These are phyloP conservation scores for Drymonia ruficornis DNA, from an alignment of 2,888 invertebrate species.

Conservation along the genomic window DNA sequence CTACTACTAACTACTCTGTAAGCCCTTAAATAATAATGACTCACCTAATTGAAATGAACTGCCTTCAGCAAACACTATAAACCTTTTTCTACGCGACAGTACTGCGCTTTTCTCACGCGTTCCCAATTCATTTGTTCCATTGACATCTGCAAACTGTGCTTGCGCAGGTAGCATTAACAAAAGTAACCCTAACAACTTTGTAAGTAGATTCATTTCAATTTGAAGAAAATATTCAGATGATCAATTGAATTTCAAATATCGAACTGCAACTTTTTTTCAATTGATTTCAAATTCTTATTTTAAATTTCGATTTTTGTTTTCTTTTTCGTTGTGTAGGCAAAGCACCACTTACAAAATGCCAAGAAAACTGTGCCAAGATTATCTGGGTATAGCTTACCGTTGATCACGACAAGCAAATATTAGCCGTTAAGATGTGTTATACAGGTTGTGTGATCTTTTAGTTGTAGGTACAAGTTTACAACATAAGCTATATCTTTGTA, in stretches of 20 bases:
- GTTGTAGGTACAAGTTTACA: background rate
- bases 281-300: background rate
- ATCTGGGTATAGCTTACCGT: constrained; percentile 36
- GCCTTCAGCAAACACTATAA: constrained; percentile 85
- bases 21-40: constrained; percentile 21
- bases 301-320: background rate
- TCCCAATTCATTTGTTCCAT: constrained; percentile 28
- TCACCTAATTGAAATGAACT: constrained; percentile 86
- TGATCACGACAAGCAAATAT: constrained; percentile 69
- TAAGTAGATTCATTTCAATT: constrained; percentile 19
- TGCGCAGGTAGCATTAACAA: constrained; percentile 15
- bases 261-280: background rate
- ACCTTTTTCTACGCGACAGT: constrained; percentile 82
- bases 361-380: constrained; percentile 32
- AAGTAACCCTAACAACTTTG: constrained; percentile 12
- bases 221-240: too few species aligned
- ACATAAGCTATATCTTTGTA: background rate
- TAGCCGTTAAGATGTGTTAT: constrained; percentile 37
- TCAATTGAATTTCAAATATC: background rate
- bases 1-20: too few species aligned
- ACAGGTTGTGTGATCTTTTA: constrained; percentile 45
- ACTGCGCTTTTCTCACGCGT: constrained; percentile 44
- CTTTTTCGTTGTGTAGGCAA: constrained; percentile 7
- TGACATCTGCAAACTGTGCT: constrained; percentile 19
- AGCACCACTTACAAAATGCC: constrained; percentile 24